Evolutionary conservation across 2,888 invertebrate species (phyloP), one percentile per base, ranked within the genome.

Genomic region (Dicycla oo): DNA sequence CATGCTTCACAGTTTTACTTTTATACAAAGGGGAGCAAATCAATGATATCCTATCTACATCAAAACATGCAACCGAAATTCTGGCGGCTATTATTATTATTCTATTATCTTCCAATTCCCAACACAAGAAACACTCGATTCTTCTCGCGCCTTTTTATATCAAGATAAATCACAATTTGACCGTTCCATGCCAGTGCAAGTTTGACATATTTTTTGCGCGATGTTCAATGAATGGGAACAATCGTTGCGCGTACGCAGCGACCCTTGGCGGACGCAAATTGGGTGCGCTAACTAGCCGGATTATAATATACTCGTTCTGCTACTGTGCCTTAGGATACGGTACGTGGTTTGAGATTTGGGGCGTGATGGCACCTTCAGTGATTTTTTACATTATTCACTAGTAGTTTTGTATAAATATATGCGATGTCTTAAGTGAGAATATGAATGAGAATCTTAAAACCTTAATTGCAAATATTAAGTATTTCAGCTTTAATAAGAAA

Each of bases 101-200:
- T 62, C 61, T n/a, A 26, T 38, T n/a, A 3, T 15, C 66, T 60
- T 49, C n/a, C 45, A 34, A 69, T 40, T 47, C 49, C 13, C 71
- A 56, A 68, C 62, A 43, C 30, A 74, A 80, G 67, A 51, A 70
- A 57, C 57, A 60, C n/a, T 63, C 64, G 68, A 84, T 80, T 71
- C 53, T 60, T 63, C 61, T 86, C 95, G 96, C 96, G n/a, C 96
- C 96, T 96, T 95, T 95, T 95, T 30, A 69, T 45, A 63, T 63
- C 51, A 38, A 72, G 54, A 85, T 85, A 85, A 85, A 85, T 85
- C 85, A 83, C 73, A 73, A 78, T 84, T 85, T 81, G 85, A 75
- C 73, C 68, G 72, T 75, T 79, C 72, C 56, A 62, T 23, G 66
- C 65, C 66, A 68, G 34, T 62, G 78, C 75, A 66, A 83, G 73